Conservation (phyloP, 1,140 invertebrate species). For the Lutraria rhynchaena region DNA sequence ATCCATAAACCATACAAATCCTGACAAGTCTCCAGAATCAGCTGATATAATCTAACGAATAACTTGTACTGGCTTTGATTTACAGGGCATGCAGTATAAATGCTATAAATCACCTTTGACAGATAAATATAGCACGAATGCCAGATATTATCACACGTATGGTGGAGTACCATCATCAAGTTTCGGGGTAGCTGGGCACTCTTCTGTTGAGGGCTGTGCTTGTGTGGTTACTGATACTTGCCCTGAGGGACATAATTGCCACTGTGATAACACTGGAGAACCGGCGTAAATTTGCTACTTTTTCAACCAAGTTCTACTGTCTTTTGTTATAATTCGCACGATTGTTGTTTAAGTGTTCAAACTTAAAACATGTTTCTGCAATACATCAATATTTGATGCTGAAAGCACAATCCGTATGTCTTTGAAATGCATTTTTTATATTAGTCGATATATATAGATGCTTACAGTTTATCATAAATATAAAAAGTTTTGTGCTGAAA, state of each 20-base stretch:
- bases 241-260: conserved; percentile 59
- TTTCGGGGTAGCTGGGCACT: conserved; percentile 63
- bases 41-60: too few species aligned
- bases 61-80: conserved; percentile 21
- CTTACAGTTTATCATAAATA: too few species aligned
- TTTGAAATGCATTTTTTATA: too few species aligned
- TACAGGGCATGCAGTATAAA: conserved; percentile 68
- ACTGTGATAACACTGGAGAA: conserved; percentile 67
- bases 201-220: conserved; percentile 63
- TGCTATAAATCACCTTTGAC: conserved; percentile 66
- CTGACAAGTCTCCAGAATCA: background rate
- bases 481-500: too few species aligned
- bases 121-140: conserved; percentile 35
- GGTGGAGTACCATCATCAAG: conserved; percentile 47
- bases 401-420: too few species aligned
- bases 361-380: too few species aligned
- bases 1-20: background rate
- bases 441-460: too few species aligned
- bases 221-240: conserved; percentile 69
- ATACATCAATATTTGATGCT: too few species aligned
- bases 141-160: conserved; percentile 50
- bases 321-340: too few species aligned
- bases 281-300: conserved; percentile 19
- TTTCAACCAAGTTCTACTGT: too few species aligned
- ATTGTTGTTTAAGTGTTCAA: too few species aligned